Base-by-base conservation (phyloP, 2,113 vertebrate species). In the Donacobius atricapilla region DNA sequence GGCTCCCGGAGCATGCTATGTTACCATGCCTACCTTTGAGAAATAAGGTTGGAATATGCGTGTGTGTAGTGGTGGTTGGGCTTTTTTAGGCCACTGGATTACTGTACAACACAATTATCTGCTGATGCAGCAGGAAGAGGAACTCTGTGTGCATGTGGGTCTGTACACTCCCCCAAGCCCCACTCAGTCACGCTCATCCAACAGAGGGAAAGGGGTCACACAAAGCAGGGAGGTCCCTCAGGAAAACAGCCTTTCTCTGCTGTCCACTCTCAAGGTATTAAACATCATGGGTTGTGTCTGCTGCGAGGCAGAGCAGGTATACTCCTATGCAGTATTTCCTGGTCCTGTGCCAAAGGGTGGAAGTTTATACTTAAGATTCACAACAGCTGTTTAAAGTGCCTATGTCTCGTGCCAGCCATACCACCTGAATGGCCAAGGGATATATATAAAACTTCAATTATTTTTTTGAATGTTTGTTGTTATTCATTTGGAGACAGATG, bases 361-460 rank as follows among this genome's bases (percentile, higher is more conserved):
- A 96, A 97, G 91, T 96, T 96, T 96, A 95, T 89, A 69, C 89
- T 94, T 87, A 79, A 97, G 95, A 93, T 91, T 94, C 96, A 93
- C 96, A 96, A 95, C 95, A 97, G 96, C 96, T 97, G 95, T 96
- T 97, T 93, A 39, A 96, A 95, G 89, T 87, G 91, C 95, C 57
- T 70, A 1, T 37, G 93, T 91, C 95, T 89, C 35, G 42, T 97
- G 94, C 95, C 96, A 97, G 96, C 96, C 81, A 42, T 96, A 97
- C 95, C 95, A 97, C 95, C 95, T 96, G 95, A 96, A 97, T 96
- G 95, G 93, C 96, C 95, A 96, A 95, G 84, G 96, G 96, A 96
- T 96, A 97, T 96, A 95, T 96, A 95, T 96, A 96, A 97, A 97
- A 95, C 96, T 96, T 97, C 91, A 97, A 97, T 97, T 95, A 96